Base-by-base conservation (phyloP, 1,140 invertebrate genomes). In the Cepaea nemoralis region DNA sequence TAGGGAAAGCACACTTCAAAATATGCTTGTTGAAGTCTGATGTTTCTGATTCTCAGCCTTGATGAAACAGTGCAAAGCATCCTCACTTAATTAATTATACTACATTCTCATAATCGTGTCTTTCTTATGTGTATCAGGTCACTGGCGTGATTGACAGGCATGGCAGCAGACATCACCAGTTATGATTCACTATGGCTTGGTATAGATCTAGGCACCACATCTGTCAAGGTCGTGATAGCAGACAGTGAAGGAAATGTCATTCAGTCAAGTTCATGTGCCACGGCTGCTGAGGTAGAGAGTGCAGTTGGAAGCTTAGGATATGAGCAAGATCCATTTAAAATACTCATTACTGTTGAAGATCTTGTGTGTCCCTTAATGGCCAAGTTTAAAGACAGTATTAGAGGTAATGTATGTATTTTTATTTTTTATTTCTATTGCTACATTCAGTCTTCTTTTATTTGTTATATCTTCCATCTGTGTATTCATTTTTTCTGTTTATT, bases 121-220 rank as follows among this genome's bases (percentile, higher is more conserved):
- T 55, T 69, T 69, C 31, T 69, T 31, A 33, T 22, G 1, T 8
- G 1, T n/a, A 70, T 42, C 40, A 63, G n/a, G 33, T 6, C 33
- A 6, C n/a, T 40, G 37, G 5, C 35, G 24, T 1, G 3, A 40
- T 39, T 3, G 10, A 70, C 27, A 40, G 40, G 24, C 24, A 40
- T 70, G 35, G 19, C 37, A 8, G 33, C 27, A 27, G 42, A 74
- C 3, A 48, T 74, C 12, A 22, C 31, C 8, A 33, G 3, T 45
- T 6, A 19, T 31, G 71, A 48, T 74, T 35, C 35, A 1, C 31
- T 74, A 27, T 77, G 75, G 75, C 59, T 77, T 10, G 75, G 75
- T 12, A 39, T 77, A 39, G 75, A 77, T 45, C 55, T 77, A 33
- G 75, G 75, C 55, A 77, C 75, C 37, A 77, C 75, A 2, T 77